phyloP scores from a whole-genome alignment of 2,113 vertebrate genomes.

The Aix galericulata region DNA sequence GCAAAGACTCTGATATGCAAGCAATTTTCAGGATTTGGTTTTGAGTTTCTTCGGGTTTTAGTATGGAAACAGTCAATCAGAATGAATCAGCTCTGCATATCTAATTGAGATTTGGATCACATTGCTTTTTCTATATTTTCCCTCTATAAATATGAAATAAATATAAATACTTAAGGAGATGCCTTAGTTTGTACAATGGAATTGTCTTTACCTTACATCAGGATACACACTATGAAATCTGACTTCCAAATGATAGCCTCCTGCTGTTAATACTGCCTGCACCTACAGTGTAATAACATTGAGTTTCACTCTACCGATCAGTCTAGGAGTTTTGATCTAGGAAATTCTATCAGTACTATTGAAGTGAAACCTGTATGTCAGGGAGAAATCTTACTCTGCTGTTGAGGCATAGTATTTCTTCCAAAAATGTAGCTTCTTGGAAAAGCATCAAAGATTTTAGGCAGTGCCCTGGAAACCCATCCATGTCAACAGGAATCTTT shows the following conservation, averaged over 20 bases:
- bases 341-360: not conserved
- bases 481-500: not conserved
- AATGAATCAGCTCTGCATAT: not conserved
- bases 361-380: not conserved
- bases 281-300: not conserved
- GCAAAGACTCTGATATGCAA: not conserved
- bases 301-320: not conserved
- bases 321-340: not conserved
- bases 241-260: not conserved
- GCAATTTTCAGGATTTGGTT: not conserved
- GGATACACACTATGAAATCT: not conserved
- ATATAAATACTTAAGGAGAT: not conserved
- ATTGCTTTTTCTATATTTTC: not conserved
- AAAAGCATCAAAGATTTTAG: not conserved
- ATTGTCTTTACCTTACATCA: not conserved
- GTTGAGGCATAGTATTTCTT: not conserved
- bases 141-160: not conserved
- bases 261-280: not conserved
- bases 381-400: not conserved
- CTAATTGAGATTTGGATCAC: conserved; percentile 33
- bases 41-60: not conserved
- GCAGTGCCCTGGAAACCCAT: not conserved
- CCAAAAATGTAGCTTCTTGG: not conserved
- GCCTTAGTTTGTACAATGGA: not conserved
- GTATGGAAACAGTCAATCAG: conserved; percentile 14